Evolutionary conservation across 2,113 vertebrate genomes (phyloP).

Genomic region (Passer montanus): DNA sequence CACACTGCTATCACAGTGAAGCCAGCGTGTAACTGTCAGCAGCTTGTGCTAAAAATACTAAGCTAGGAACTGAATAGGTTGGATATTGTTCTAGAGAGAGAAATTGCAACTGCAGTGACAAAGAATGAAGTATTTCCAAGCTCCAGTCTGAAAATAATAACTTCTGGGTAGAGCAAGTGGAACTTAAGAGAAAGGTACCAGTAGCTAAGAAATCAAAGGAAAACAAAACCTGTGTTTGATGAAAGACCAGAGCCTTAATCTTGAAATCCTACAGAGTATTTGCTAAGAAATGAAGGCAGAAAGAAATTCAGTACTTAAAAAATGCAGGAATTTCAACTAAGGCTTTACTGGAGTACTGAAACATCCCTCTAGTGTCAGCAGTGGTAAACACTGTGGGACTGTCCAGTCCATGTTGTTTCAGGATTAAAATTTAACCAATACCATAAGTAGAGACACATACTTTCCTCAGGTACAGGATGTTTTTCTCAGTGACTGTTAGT

Average conservation of each 20-base stretch:
- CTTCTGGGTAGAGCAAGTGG: neutral
- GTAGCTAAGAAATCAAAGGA: neutral
- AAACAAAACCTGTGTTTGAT: neutral
- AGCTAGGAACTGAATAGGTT: neutral
- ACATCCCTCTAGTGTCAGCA: neutral
- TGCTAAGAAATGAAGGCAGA: neutral
- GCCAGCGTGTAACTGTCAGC: neutral
- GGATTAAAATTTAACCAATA: neutral
- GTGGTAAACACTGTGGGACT: neutral
- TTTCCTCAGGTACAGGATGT: neutral
- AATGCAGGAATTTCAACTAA: neutral
- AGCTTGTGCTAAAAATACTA: conserved; percentile 13
- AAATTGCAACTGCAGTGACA: neutral
- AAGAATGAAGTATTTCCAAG: neutral
- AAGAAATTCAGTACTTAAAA: neutral
- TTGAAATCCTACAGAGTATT: neutral
- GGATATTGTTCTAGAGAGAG: neutral
- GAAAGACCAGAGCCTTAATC: neutral
- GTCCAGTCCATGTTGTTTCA: neutral
- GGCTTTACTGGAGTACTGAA: neutral
- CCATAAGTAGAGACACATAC: neutral
- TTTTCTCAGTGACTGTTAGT: neutral
- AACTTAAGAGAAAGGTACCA: neutral
- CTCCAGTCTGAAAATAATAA: neutral
- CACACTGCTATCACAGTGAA: neutral